These are phyloP conservation scores for Psittacula derbiana DNA, from an alignment of 2,797 vertebrate species.

Conservation along the genomic window DNA sequence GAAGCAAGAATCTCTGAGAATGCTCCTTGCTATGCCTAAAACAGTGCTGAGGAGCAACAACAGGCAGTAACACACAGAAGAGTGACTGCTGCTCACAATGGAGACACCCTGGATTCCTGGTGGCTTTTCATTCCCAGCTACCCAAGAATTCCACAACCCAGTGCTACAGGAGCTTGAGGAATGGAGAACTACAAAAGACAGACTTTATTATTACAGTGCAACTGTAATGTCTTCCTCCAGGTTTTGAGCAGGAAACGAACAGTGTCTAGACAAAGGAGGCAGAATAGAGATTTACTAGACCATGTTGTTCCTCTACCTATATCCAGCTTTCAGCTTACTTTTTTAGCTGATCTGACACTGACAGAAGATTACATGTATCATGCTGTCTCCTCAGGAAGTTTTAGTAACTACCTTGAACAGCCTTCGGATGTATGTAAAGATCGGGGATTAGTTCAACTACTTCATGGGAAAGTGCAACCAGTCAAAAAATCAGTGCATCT, in stretches of 20 bases:
- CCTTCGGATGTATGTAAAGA: background rate
- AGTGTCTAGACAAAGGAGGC: background rate
- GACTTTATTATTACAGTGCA: background rate
- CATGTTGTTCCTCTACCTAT: background rate
- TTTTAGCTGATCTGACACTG: background rate
- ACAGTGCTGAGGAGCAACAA: background rate
- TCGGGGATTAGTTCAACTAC: background rate
- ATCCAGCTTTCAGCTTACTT: background rate
- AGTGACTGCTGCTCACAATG: background rate
- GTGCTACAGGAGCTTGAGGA: fast-evolving
- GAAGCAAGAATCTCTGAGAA: background rate
- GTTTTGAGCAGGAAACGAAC: background rate
- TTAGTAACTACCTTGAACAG: background rate
- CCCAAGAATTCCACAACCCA: background rate
- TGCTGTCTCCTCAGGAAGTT: background rate
- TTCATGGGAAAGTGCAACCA: background rate
- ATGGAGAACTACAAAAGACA: background rate
- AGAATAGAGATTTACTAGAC: background rate
- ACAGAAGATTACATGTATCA: background rate
- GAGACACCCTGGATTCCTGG: background rate
- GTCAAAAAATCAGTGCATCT: background rate
- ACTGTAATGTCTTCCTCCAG: background rate
- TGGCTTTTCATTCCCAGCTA: background rate
- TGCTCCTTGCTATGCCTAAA: background rate
- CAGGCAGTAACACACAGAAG: background rate